Evolutionary conservation across 2,888 invertebrate genomes (phyloP), one percentile per base, ranked within the genome.

Genomic region (Nesidiocoris tenuis): DNA sequence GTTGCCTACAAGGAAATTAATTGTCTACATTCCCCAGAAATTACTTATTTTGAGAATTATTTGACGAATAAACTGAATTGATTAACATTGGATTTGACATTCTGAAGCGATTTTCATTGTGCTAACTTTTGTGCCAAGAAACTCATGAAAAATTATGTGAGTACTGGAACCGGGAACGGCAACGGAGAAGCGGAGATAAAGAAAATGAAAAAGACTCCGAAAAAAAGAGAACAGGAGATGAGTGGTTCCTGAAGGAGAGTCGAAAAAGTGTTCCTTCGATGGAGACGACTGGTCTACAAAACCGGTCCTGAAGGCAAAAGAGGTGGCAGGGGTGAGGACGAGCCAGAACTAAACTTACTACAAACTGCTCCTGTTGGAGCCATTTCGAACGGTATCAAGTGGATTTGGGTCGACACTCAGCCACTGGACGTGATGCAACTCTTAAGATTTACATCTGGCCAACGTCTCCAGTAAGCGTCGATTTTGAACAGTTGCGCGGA

Each of bases 391-490:
- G 59, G 68, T 68, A 68, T n/a, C 68, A 23, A 23, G 59, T 56
- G 68, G 68, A 68, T 68, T 68, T 68, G 68, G 68, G 68, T 68
- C 68, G 68, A 55, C 56, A 18, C 67, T 39, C 39, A 39, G 39
- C 19, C 21, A 9, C 65, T 21, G n/a, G 22, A 68, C 12, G 68
- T 68, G 68, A 68, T 56, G 68, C 68, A 68, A 68, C 67, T 59
- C 67, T 59, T 18, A 21, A n/a, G 55, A 17, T 67, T 16, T 54
- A 21, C 67, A 67, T 55, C 67, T 39, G 67, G 54, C 12, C 67
- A 55, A 2, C 55, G 9, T 16, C 24, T 65, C 3, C 3, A 7
- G 63, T 19, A 5, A 12, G 16, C 57, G 2, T n/a, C n/a, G n/a
- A n/a, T n/a, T n/a, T n/a, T n/a, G n/a, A n/a, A n/a, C n/a, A n/a